Evolutionary conservation across 53 echinoderm and acorn worm genomes (phyloP), one percentile per base, ranked within the genome.

Genomic region (Henricia sp.): DNA sequence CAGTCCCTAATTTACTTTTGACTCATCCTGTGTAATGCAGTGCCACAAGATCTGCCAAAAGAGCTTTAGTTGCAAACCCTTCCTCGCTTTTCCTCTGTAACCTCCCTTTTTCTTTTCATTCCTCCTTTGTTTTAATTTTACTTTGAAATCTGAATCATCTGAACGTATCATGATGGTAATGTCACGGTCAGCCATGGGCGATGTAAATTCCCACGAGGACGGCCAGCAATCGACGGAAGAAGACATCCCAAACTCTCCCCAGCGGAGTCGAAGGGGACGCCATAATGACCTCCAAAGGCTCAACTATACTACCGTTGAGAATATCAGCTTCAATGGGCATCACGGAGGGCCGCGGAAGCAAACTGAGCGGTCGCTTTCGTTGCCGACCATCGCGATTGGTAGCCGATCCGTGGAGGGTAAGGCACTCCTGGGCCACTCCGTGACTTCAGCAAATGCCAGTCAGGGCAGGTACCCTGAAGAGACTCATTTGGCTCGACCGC

Each of bases 251-350:
- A 74, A 88, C 25, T 88, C 88, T 14, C 68, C 92, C 41, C 88
- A 92, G 39, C 78, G 82, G 0, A 74, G 84, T 55, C 85, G 88
- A 2, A 60, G 67, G 50, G 75, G 75, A 37, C 85, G 70, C 43
- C 82, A 80, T 37, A 82, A 83, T 67, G 88, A 86, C 24, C 77
- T 92, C 66, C 92, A 92, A 68, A 87, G 65, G 51, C 69, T 95
- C 41, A 73, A 80, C 74, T 95, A 88, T 72, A 95, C 92, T 19
- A 95, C 92, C 0, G 92, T 90, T 21, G 88, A 92, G 78, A 92
- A 68, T 50, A 87, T 95, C 25, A 84, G 90, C 71, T 88, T 95
- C 67, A 92, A 83, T 67, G 59, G 85, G 37, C 78, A 51, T 37
- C 77, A 88, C 26, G 38, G 50, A 12, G 51, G 48, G 35, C 36